Evolutionary conservation across 2,888 invertebrate species (phyloP).

Genomic region (Dynastes grantii): DNA sequence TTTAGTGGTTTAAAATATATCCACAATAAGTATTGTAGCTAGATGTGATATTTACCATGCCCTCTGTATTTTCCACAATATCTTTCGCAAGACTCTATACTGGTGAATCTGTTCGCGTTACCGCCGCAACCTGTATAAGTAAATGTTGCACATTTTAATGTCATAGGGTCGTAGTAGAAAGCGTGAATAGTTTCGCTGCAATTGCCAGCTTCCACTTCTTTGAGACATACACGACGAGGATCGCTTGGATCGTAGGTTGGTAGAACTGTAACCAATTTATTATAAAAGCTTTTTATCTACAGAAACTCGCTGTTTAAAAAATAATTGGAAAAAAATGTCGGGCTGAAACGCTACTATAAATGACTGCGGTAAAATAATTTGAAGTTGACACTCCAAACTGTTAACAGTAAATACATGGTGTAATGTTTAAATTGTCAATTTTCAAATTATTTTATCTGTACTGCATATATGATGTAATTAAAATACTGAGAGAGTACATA

Average conservation of each 20-base stretch:
- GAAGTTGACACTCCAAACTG: no score
- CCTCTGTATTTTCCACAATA: slow-evolving; percentile 83
- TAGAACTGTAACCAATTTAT: background rate
- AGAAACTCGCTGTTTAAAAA: no score
- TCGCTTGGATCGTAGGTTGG: slow-evolving; percentile 23
- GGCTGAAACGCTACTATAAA: no score
- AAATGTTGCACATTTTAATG: slow-evolving; percentile 77
- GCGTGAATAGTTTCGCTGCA: slow-evolving; percentile 78
- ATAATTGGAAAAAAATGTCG: no score
- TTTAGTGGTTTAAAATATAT: no score
- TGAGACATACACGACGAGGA: slow-evolving; percentile 72
- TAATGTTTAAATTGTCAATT: no score
- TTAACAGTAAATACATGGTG: no score
- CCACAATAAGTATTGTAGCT: no score
- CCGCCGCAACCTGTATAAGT: slow-evolving; percentile 82
- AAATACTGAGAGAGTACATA: no score
- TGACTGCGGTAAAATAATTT: no score
- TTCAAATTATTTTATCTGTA: no score
- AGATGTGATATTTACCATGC: slow-evolving; percentile 73
- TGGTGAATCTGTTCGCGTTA: slow-evolving; percentile 82
- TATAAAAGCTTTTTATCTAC: background rate
- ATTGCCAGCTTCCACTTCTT: slow-evolving; percentile 78
- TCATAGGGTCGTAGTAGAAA: slow-evolving; percentile 82
- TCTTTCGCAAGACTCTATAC: slow-evolving; percentile 84
- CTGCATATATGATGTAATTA: no score